Conservation (phyloP, 2,797 vertebrate species). For the Premnoplex brunnescens region DNA sequence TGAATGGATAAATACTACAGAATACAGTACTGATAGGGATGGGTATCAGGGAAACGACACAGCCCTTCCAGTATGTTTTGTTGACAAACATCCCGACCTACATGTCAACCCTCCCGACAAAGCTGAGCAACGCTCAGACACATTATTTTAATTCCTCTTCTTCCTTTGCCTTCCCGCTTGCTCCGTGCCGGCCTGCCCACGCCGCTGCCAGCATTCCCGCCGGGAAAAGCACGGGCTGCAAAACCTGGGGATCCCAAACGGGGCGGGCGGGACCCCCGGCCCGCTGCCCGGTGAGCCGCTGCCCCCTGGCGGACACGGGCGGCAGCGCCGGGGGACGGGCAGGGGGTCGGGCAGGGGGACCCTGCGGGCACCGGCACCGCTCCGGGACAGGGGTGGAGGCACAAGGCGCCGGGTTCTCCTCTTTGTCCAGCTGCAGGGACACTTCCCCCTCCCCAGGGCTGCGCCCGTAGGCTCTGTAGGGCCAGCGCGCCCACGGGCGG, state of each 20-base stretch:
- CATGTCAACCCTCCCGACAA: neutral
- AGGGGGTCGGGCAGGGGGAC: too few species aligned
- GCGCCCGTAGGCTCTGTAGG: neutral
- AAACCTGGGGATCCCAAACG: too few species aligned
- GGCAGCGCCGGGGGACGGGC: neutral
- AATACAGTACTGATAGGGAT: too few species aligned
- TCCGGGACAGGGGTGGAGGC: too few species aligned
- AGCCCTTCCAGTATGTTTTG: neutral
- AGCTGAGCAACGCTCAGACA: neutral
- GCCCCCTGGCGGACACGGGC: conserved; percentile 29
- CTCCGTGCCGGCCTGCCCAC: neutral
- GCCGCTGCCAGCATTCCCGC: rapidly evolving
- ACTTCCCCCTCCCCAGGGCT: rapidly evolving
- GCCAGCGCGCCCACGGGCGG: neutral
- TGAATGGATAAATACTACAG: neutral
- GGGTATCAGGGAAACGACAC: neutral
- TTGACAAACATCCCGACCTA: neutral
- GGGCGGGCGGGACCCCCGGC: neutral
- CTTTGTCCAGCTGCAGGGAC: neutral
- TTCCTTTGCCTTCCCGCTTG: neutral
- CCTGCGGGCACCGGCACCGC: too few species aligned
- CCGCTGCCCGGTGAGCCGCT: neutral
- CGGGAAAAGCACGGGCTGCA: neutral
- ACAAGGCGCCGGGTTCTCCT: rapidly evolving
- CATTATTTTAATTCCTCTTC: neutral